Conservation (phyloP, 2,113 vertebrate species). For the Motacilla tschutschensis region DNA sequence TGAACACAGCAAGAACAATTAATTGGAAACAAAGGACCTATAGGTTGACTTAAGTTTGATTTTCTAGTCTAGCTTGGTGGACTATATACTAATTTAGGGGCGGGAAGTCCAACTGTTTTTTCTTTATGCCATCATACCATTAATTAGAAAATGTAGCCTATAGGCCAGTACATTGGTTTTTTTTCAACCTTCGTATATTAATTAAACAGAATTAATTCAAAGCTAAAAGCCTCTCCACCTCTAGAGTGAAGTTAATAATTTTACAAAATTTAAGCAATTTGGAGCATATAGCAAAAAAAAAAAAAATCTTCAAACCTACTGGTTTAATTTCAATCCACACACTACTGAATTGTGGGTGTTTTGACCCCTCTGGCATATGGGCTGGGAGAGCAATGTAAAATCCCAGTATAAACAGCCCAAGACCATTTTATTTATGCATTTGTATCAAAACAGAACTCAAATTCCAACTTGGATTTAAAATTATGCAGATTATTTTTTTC, state of each 20-base stretch:
- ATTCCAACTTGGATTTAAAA: conserved; percentile 6
- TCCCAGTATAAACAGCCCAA: background rate
- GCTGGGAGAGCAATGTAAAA: conserved; percentile 25
- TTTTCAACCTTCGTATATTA: background rate
- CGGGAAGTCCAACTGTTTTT: background rate
- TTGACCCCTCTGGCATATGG: background rate
- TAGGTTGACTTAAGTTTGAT: background rate
- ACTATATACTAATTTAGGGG: background rate
- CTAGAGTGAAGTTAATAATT: background rate
- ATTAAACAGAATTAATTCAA: background rate
- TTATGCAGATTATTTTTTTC: background rate
- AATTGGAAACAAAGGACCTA: conserved; percentile 20
- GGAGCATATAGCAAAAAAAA: background rate
- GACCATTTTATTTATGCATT: background rate
- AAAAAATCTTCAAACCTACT: background rate
- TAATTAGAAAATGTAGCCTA: background rate
- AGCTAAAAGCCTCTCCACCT: background rate
- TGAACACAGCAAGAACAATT: conserved; percentile 24
- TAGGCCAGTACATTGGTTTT: background rate
- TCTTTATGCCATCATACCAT: background rate
- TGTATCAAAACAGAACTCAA: background rate
- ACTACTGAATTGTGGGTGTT: background rate
- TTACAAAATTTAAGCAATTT: background rate
- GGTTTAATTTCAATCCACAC: background rate
- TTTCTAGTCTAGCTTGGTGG: background rate